Conservation (phyloP, 2,797 vertebrate genomes). For the Margarornis squamiger region DNA sequence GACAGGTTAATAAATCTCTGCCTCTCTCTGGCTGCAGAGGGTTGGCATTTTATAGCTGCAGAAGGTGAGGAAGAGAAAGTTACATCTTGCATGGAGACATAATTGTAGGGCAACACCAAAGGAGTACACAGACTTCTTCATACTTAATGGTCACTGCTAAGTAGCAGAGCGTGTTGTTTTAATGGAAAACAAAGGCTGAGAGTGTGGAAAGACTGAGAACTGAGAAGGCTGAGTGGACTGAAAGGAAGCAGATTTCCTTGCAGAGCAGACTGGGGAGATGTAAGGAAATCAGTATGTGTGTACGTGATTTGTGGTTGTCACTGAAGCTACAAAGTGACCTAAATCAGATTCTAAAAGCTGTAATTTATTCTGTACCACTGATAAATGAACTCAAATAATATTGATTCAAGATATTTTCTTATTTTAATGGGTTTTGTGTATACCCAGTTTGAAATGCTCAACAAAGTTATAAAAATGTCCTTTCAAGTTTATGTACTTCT, state of each 20-base stretch:
- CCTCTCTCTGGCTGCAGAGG: neutral
- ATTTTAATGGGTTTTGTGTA: slow-evolving; percentile 3
- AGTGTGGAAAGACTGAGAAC: neutral
- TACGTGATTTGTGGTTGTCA: slow-evolving; percentile 1
- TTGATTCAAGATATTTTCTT: slow-evolving; percentile 5
- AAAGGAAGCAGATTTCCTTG: slow-evolving; percentile 22
- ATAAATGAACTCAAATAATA: neutral
- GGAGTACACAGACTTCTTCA: neutral
- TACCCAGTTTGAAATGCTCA: neutral
- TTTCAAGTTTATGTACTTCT: slow-evolving; percentile 19
- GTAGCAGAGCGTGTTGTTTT: neutral
- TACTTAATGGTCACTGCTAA: neutral
- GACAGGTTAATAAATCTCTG: slow-evolving; percentile 54
- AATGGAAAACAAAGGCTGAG: neutral
- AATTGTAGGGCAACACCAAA: neutral
- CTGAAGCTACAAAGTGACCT: neutral
- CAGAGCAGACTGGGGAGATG: neutral
- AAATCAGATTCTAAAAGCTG: neutral
- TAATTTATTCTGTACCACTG: neutral
- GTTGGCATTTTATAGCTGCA: slow-evolving; percentile 17
- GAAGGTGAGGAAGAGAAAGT: slow-evolving; percentile 20
- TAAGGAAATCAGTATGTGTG: slow-evolving; percentile 16
- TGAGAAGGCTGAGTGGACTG: neutral
- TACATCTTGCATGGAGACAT: neutral
- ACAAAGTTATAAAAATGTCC: slow-evolving; percentile 46